Percentiles rank a stretch among this genome's conserved stretches.
These are phyloP conservation scores for Hedychridium roseum DNA, from an alignment of 2,888 invertebrate species.

Conservation along the genomic window DNA sequence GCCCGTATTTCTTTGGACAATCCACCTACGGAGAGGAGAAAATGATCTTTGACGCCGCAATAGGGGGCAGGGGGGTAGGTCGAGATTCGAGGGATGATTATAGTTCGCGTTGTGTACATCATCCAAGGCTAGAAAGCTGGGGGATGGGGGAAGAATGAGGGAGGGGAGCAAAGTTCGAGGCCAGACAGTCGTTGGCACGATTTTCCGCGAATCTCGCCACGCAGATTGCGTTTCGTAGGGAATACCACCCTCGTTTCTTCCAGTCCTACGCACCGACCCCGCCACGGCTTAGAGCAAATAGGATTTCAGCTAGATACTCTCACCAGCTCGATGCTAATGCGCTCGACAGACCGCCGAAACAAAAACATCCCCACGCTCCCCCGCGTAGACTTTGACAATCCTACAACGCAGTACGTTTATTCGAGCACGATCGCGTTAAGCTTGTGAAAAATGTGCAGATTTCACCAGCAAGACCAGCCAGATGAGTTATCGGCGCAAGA, in stretches of 20 bases:
- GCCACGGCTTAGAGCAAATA: slow-evolving; percentile 29
- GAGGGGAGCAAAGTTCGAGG: slow-evolving; percentile 9
- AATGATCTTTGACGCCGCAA: neutral
- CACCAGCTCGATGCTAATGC: too few relatives aligned
- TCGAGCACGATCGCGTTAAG: too few relatives aligned
- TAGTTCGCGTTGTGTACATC: neutral
- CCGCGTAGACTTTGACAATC: too few relatives aligned
- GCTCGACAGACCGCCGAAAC: too few relatives aligned
- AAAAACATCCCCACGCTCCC: too few relatives aligned
- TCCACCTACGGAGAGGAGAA: too few relatives aligned
- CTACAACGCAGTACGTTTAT: too few relatives aligned
- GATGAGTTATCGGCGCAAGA: too few relatives aligned
- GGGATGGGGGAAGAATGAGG: neutral
- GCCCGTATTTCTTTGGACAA: too few relatives aligned
- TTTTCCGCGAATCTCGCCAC: slow-evolving; percentile 20
- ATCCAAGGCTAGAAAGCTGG: neutral
- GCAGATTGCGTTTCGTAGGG: slow-evolving; percentile 28
- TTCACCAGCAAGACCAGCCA: too few relatives aligned
- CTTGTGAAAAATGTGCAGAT: too few relatives aligned
- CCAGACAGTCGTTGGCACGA: slow-evolving; percentile 37
- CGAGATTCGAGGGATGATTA: neutral
- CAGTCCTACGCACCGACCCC: slow-evolving; percentile 1
- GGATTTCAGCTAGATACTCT: too few relatives aligned
- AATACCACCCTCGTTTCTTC: slow-evolving; percentile 11
- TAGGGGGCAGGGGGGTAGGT: neutral